Evolutionary conservation across 1,140 invertebrate genomes (phyloP).

Genomic region (Brachionus manjavacas): DNA sequence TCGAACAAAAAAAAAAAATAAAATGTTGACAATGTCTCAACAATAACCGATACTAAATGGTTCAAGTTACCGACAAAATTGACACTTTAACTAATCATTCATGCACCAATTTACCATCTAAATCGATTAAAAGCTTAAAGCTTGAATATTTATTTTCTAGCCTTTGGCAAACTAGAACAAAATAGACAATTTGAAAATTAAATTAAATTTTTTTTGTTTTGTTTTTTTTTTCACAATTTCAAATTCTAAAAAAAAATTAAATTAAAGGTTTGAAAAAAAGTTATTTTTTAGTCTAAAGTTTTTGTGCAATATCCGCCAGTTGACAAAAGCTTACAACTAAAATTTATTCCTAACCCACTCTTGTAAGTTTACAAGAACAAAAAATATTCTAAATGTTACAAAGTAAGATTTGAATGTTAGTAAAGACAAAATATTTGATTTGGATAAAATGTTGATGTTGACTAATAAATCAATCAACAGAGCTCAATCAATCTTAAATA

Average conservation of each 20-base stretch:
- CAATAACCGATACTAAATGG: not conserved
- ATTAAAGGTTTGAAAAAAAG: too few relatives aligned
- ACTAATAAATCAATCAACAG: not conserved
- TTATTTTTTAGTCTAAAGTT: too few relatives aligned
- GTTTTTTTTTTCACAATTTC: not conserved
- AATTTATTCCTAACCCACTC: too few relatives aligned
- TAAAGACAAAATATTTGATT: not conserved
- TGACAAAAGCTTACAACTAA: not conserved
- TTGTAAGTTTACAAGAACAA: too few relatives aligned
- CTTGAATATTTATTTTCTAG: not conserved
- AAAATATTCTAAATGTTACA: not conserved
- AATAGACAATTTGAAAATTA: not conserved
- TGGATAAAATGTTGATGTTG: not conserved
- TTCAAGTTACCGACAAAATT: not conserved
- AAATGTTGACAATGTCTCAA: not conserved
- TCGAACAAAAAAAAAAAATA: not conserved
- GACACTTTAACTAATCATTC: not conserved
- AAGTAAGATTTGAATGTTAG: not conserved
- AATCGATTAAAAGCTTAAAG: not conserved
- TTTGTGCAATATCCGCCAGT: too few relatives aligned
- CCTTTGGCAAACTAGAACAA: not conserved
- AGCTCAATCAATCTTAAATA: not conserved
- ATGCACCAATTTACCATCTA: not conserved
- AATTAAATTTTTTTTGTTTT: too few relatives aligned
- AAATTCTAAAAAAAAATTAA: too few relatives aligned